These are phyloP conservation scores for Telmatherina bonti DNA, from an alignment of 2,797 vertebrate species.

Conservation along the genomic window DNA sequence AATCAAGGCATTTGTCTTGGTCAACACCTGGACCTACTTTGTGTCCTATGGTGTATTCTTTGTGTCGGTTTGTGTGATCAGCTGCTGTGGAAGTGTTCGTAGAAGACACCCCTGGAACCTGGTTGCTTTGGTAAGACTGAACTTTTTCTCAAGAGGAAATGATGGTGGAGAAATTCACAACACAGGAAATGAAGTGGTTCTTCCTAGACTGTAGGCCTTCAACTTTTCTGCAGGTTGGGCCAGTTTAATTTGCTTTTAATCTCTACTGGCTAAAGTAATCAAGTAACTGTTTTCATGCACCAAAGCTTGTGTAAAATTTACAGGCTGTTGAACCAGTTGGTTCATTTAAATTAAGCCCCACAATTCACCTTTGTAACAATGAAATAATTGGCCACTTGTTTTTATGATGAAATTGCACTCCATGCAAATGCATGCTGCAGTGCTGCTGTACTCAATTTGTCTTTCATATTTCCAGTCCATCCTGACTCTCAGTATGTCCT, in stretches of 20 bases:
- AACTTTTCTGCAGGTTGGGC: background rate
- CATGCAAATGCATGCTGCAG: background rate
- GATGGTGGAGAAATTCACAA: background rate
- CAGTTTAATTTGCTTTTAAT: background rate
- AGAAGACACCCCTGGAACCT: conserved; percentile 94
- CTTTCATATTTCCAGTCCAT: conserved; percentile 82
- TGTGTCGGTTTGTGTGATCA: conserved; percentile 87
- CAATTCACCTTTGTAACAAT: background rate
- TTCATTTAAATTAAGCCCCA: background rate
- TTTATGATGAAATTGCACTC: background rate
- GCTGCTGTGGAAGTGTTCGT: conserved; percentile 91
- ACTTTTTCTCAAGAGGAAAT: conserved; percentile 1
- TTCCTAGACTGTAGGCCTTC: background rate
- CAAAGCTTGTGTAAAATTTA: background rate
- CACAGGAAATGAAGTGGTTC: background rate
- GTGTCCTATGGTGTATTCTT: conserved; percentile 91
- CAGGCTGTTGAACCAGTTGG: background rate
- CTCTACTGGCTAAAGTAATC: background rate
- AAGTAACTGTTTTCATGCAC: background rate
- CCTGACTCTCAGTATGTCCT: conserved; percentile 91
- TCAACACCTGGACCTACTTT: conserved; percentile 88
- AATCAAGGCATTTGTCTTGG: conserved; percentile 84
- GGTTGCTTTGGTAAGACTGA: conserved; percentile 85
- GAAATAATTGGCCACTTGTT: background rate
- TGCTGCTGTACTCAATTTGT: conserved; percentile 24